phyloP scores from a whole-genome alignment of 2,888 invertebrate genomes.

The Megamerina dolium region DNA sequence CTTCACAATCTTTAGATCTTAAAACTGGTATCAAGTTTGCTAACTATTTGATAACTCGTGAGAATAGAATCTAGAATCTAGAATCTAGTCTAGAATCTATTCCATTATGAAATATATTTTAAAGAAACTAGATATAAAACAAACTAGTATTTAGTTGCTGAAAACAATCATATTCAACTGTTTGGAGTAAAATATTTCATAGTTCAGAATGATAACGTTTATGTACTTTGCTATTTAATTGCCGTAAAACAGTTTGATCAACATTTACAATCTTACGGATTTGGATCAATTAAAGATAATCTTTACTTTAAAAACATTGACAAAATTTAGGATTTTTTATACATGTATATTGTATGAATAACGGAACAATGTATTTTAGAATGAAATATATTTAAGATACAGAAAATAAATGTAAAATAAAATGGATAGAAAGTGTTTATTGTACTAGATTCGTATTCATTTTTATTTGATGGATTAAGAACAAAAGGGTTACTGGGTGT shows the following conservation, averaged over 20 bases:
- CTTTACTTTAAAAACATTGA: conserved; percentile 1
- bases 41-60: not conserved
- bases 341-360: conserved; percentile 2
- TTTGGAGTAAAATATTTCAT: not conserved
- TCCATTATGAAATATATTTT: not conserved
- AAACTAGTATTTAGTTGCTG: not conserved
- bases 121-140: not conserved
- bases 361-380: not conserved
- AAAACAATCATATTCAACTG: not conserved
- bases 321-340: not conserved
- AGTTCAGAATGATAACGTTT: not conserved
- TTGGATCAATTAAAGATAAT: not conserved
- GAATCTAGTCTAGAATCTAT: no score
- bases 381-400: not conserved
- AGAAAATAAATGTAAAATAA: no score
- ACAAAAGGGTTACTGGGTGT: no score
- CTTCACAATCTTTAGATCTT: conserved; percentile 4
- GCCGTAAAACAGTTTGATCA: conserved; percentile 1
- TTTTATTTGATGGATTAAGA: no score
- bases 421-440: no score
- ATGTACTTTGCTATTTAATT: not conserved
- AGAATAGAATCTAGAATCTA: no score
- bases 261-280: conserved; percentile 1
- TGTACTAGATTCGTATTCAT: no score
- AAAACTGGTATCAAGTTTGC: conserved; percentile 7